A percentile compares a stretch with the other conserved stretches of the same genome.
phyloP scores from a whole-genome alignment of 1,140 invertebrate genomes.

The Drosophila trapezifrons region DNA sequence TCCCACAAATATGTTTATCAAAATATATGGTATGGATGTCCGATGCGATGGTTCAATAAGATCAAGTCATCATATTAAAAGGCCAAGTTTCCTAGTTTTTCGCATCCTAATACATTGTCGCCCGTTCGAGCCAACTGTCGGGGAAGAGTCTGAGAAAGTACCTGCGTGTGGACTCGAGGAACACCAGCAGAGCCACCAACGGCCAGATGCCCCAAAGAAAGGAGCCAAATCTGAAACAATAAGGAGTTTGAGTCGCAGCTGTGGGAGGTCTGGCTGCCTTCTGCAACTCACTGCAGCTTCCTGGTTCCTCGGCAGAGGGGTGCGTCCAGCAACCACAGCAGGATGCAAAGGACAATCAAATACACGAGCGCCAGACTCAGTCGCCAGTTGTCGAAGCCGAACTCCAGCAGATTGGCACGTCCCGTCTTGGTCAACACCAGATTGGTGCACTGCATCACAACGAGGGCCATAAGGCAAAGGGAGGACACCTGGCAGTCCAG shows the following conservation, averaged over 20 bases:
- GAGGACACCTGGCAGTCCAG: constrained; percentile 22
- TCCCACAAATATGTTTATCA: too few relatives aligned
- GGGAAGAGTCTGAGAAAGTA: constrained; percentile 46
- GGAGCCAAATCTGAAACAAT: constrained; percentile 7
- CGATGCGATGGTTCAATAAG: too few relatives aligned
- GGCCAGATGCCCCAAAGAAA: constrained; percentile 32
- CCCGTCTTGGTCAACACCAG: constrained; percentile 49
- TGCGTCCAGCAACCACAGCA: constrained; percentile 5
- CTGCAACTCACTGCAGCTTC: neutral
- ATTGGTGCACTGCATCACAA: constrained; percentile 57
- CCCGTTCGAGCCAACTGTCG: constrained; percentile 44
- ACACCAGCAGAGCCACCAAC: constrained; percentile 7
- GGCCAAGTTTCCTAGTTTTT: neutral
- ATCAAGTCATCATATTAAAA: too few relatives aligned
- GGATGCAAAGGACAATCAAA: constrained; percentile 16
- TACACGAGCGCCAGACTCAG: constrained; percentile 23
- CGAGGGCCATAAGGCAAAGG: constrained; percentile 24
- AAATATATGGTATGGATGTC: too few relatives aligned
- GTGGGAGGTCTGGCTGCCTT: neutral
- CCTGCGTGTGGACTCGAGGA: constrained; percentile 29
- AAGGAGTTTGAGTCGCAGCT: neutral
- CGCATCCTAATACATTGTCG: constrained; percentile 29
- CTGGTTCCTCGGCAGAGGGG: neutral
- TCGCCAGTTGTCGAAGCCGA: constrained; percentile 47
- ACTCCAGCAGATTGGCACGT: constrained; percentile 39